Evolutionary conservation across 1,140 invertebrate genomes (phyloP), one percentile per base, ranked within the genome.

Genomic region (Anoplophora glabripennis): DNA sequence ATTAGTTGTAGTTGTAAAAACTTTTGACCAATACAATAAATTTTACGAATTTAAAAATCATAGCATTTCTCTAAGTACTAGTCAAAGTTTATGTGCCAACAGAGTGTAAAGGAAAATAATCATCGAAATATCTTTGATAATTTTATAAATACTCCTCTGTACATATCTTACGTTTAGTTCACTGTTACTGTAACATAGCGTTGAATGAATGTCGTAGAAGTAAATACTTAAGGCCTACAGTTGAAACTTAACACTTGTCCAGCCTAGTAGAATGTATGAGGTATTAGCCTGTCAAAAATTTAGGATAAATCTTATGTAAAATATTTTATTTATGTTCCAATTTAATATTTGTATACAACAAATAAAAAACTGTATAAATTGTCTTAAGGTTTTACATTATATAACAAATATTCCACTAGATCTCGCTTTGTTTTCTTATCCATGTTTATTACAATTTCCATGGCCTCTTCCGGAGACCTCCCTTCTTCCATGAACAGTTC

Each of bases 341-440:
- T 54, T 36, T 54, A 60, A 21, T 53, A 42, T 28, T 28, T 28
- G 21, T 28, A 28, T 28, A 28, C 21, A 28, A 28, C 3, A 28
- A 28, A 28, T 28, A 28, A 28, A n/a, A 28, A 28, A 3, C 21
- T 45, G 47, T 57, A 47, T 61, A 46, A 41, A 35, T 53, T 58
- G 47, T 49, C 56, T 67, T 57, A 64, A 47, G 28, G 44, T 54
- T 64, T 59, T 41, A 66, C 53, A 61, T 69, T 64, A 60, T 75
- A 75, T 12, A 75, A 63, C 38, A 75, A 56, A 65, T 69, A 69
- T 63, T 72, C 68, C 34, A 75, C 65, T 17, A 75, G 40, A 34
- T 66, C 51, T 45, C 57, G 64, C 65, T 65, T 74, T 35, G 44
- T 61, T 57, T 66, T 65, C 47, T 59, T 67, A 47, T 69, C 63